Conservation (phyloP, 2,888 invertebrate genomes). For the Eudasyphora cyanicolor region DNA sequence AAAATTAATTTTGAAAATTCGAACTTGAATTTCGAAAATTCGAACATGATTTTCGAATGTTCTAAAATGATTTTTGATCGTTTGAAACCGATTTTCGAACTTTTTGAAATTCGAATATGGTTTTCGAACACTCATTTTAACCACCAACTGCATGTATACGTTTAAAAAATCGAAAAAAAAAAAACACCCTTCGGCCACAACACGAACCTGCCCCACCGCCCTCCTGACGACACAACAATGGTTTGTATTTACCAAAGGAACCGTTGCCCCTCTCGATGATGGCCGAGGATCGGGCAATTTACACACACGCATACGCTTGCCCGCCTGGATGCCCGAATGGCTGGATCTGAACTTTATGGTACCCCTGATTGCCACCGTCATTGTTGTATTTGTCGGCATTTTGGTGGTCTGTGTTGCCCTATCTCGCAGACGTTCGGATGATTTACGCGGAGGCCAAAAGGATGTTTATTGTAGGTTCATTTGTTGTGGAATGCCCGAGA, state of each 20-base stretch:
- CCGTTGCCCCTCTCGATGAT: slow-evolving; percentile 88
- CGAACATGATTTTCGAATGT: neutral
- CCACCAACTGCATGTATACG: slow-evolving; percentile 30
- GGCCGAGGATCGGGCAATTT: slow-evolving; percentile 80
- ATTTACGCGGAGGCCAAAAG: slow-evolving; percentile 90
- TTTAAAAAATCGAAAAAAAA: slow-evolving; percentile 17
- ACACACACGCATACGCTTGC: slow-evolving; percentile 81
- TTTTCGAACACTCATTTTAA: slow-evolving; percentile 29
- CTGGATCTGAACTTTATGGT: slow-evolving; percentile 94
- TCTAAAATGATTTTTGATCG: neutral
- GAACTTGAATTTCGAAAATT: neutral
- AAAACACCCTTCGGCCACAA: neutral
- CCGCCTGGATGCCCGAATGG: slow-evolving; percentile 92
- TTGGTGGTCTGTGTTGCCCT: slow-evolving; percentile 94
- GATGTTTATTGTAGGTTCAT: slow-evolving; percentile 87
- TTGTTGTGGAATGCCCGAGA: slow-evolving; percentile 56
- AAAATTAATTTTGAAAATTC: neutral
- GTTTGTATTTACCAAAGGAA: too few relatives aligned
- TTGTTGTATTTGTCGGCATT: slow-evolving; percentile 94
- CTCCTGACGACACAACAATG: neutral
- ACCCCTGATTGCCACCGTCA: slow-evolving; percentile 92
- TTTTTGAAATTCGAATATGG: neutral
- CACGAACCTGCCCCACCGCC: neutral
- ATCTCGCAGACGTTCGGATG: slow-evolving; percentile 89
- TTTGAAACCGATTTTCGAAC: slow-evolving; percentile 52